Percentiles rank a stretch among this genome's conserved stretches.
Conservation (phyloP, 2,797 vertebrate genomes). For the Pagetopsis macropterus region DNA sequence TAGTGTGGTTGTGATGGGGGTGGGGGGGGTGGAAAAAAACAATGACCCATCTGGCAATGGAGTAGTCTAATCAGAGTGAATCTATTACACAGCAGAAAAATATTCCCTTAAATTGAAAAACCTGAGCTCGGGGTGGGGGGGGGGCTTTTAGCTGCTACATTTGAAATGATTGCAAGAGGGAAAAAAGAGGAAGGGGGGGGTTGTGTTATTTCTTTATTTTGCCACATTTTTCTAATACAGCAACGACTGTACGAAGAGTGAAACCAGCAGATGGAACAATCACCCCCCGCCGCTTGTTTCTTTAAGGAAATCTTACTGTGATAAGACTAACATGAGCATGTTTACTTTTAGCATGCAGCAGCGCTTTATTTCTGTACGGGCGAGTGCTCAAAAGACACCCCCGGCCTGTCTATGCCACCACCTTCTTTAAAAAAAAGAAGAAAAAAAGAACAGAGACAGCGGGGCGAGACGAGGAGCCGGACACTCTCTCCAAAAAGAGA, state of each 20-base stretch:
- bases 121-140: slow-evolving; percentile 78
- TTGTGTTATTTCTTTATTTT: slow-evolving; percentile 34
- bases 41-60: slow-evolving; percentile 50
- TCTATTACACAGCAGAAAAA: slow-evolving; percentile 58
- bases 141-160: slow-evolving; percentile 73
- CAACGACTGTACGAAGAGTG: slow-evolving; percentile 31
- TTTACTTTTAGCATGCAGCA: slow-evolving; percentile 66
- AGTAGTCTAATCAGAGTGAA: slow-evolving; percentile 47
- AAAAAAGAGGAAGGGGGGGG: neutral
- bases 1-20: slow-evolving; percentile 56
- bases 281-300: slow-evolving; percentile 25
- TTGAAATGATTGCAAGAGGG: slow-evolving; percentile 60
- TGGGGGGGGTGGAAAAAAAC: slow-evolving; percentile 48
- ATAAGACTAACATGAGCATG: slow-evolving; percentile 56
- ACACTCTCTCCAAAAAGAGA: slow-evolving; percentile 37
- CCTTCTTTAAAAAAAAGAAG: slow-evolving; percentile 18
- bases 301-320: slow-evolving; percentile 28
- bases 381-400: slow-evolving; percentile 65
- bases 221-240: slow-evolving; percentile 43
- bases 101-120: slow-evolving; percentile 74
- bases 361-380: slow-evolving; percentile 54
- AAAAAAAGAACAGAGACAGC: slow-evolving; percentile 21
- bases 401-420: slow-evolving; percentile 37
- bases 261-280: slow-evolving; percentile 31
- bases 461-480: slow-evolving; percentile 23